phyloP scores from a whole-genome alignment of 1,140 invertebrate species.

The Drosophila azteca region DNA sequence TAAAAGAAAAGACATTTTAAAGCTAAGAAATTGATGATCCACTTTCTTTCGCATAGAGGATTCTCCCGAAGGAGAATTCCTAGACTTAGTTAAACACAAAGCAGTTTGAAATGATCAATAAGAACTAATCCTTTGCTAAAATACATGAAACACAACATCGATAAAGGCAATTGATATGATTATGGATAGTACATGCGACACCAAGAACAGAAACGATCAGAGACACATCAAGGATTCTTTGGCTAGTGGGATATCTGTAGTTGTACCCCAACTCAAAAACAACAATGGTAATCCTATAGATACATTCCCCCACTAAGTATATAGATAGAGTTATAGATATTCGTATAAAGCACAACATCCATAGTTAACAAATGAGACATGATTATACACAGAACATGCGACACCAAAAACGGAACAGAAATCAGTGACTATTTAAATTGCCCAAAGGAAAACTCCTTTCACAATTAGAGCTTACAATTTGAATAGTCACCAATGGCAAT shows the following conservation, averaged over 20 bases:
- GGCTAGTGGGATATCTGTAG: neutral
- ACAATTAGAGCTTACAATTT: constrained; percentile 13
- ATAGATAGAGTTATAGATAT: constrained; percentile 11
- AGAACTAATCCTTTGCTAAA: neutral
- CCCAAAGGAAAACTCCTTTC: neutral
- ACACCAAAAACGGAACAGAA: constrained; percentile 34
- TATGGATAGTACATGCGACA: constrained; percentile 8
- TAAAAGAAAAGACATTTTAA: neutral
- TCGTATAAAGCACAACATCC: constrained; percentile 40
- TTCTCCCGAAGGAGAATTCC: too few species aligned
- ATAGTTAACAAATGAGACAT: constrained; percentile 17
- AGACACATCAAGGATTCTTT: constrained; percentile 2
- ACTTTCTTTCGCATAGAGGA: too few species aligned
- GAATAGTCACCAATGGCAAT: constrained; percentile 1
- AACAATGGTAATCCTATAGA: too few species aligned
- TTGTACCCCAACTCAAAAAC: too few species aligned
- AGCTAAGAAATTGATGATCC: neutral
- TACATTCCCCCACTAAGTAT: neutral
- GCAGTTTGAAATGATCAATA: too few species aligned
- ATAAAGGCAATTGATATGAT: neutral
- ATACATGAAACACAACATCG: constrained; percentile 12
- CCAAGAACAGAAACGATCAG: neutral
- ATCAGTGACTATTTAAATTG: constrained; percentile 1
- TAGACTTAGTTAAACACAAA: neutral
- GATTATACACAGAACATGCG: constrained; percentile 52